Evolutionary conservation across 2,113 vertebrate species (phyloP), one percentile per base, ranked within the genome.

Genomic region (Forbesichthys agassizii): DNA sequence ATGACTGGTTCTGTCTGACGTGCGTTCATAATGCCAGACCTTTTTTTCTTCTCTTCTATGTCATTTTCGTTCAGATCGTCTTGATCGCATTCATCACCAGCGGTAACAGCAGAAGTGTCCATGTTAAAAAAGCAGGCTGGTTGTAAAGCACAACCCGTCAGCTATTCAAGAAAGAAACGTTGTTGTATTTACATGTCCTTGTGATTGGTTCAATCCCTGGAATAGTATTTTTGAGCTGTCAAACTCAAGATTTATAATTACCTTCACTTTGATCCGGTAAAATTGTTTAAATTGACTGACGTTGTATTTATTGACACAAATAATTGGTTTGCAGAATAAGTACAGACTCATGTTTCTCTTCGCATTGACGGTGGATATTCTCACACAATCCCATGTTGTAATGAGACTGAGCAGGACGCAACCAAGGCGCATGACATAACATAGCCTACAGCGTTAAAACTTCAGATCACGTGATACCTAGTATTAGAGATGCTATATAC

Each of bases 361-460:
- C 68, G 36, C 42, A 42, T 18, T n/a, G 16, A 60, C 4, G 2
- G 33, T 7, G 46, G 47, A n/a, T 16, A n/a, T 0, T 0, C n/a
- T 74, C 16, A 65, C 47, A 1, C 3, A 63, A 64, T 65, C 63
- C 61, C 7, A 61, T 58, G 33, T 42, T 42, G 60, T 71, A 18
- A n/a, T 13, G 57, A 74, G 27, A 0, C 33, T 70, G 9, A 77
- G 27, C 27, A 27, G 16, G 33, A 81, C 47, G 47, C 74, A 69
- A 5, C 82, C 57, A 53, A 86, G 20, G 55, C 70, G 64, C 84
- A 86, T 86, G 54, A 82, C 84, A 81, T 33, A 9, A 13, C 61
- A n/a, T n/a, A 8, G 27, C 27, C 27, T 7, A 42, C 36, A 42
- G 7, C 36, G 36, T 42, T 6, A 42, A 42, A 42, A 6, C 36